Conservation (phyloP, 2,888 invertebrate genomes). For the Leucophora obtusa region DNA sequence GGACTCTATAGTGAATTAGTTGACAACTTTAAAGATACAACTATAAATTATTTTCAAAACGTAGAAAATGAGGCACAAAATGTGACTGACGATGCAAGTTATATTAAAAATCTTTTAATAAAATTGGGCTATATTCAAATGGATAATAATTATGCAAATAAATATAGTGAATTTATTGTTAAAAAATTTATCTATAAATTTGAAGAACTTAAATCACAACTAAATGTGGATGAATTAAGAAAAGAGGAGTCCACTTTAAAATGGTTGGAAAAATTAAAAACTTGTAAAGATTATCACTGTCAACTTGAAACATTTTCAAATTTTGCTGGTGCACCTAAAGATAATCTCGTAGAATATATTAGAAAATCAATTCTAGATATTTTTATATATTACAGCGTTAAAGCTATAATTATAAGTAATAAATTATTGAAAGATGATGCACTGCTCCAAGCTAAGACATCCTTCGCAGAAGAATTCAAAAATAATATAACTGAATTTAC, state of each 20-base stretch:
- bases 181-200: not conserved
- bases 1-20: not conserved
- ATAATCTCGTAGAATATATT: too few species aligned
- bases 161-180: not conserved
- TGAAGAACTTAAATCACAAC: not conserved
- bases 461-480: not conserved
- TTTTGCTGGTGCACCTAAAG: too few species aligned
- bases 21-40: not conserved
- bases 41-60: not conserved
- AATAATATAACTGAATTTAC: conserved; percentile 41
- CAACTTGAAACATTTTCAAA: not conserved
- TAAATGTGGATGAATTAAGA: not conserved
- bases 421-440: conserved; percentile 45
- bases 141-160: not conserved
- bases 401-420: conserved; percentile 23
- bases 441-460: not conserved
- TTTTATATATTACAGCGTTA: conserved; percentile 14
- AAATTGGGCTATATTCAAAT: not conserved
- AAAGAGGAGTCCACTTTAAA: not conserved
- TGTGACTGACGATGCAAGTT: not conserved
- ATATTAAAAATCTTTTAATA: conserved; percentile 14
- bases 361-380: not conserved
- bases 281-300: not conserved
- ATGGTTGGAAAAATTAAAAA: not conserved
- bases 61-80: not conserved